A percentile compares a stretch with the other conserved stretches of the same genome.
Evolutionary conservation across 2,797 vertebrate genomes (phyloP).

Genomic region (Botia kubotai): DNA sequence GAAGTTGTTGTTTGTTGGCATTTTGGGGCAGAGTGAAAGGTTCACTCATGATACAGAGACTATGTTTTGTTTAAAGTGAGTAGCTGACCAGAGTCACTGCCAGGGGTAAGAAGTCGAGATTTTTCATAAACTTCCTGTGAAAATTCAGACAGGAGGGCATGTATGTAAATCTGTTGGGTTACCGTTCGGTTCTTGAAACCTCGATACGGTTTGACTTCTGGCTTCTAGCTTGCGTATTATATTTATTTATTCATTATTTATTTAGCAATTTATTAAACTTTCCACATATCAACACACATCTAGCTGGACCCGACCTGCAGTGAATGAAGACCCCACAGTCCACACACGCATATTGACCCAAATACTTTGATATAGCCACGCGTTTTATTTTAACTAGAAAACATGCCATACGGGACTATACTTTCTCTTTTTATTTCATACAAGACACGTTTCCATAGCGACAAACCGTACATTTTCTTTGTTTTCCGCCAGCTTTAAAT

Average conservation of each 20-base stretch:
- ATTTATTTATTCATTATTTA: background rate
- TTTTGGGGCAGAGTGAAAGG: too few species aligned
- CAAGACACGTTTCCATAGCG: slow-evolving; percentile 45
- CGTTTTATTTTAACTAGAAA: background rate
- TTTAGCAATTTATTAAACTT: slow-evolving; percentile 10
- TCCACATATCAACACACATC: slow-evolving; percentile 4
- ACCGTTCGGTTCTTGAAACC: slow-evolving; percentile 18
- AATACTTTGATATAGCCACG: background rate
- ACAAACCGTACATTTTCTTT: slow-evolving; percentile 21
- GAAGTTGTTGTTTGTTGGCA: too few species aligned
- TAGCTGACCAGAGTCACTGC: slow-evolving; percentile 31
- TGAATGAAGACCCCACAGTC: background rate
- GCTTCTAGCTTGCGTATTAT: background rate
- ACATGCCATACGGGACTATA: background rate
- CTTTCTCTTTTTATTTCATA: background rate
- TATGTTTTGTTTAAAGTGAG: slow-evolving; percentile 29
- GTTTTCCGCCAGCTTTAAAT: slow-evolving; percentile 68
- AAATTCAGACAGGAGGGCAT: slow-evolving; percentile 14
- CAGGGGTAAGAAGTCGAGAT: slow-evolving; percentile 40
- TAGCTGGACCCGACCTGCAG: slow-evolving; percentile 1
- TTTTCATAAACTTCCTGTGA: slow-evolving; percentile 9
- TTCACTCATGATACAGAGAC: background rate
- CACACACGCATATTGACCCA: slow-evolving; percentile 25
- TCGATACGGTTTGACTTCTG: background rate
- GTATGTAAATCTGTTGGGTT: background rate